Evolutionary conservation across 2,797 vertebrate species (phyloP).

Genomic region (Eupleurogrammus muticus): DNA sequence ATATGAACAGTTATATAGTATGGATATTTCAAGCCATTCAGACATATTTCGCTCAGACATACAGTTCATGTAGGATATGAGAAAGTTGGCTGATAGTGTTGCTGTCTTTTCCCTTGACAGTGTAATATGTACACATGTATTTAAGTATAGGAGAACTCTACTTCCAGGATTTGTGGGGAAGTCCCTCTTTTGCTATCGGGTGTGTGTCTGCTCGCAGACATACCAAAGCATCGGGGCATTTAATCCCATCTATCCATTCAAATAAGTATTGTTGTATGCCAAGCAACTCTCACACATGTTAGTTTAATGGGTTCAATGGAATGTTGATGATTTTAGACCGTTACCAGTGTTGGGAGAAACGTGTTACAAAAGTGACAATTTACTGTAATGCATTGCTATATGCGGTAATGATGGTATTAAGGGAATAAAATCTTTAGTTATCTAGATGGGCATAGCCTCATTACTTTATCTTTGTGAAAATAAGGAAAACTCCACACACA

Average conservation of each 20-base stretch:
- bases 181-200: slow-evolving; percentile 59
- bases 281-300: slow-evolving; percentile 48
- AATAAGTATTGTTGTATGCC: slow-evolving; percentile 55
- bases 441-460: too few species aligned
- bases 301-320: slow-evolving; percentile 46
- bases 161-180: slow-evolving; percentile 63
- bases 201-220: slow-evolving; percentile 58
- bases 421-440: too few species aligned
- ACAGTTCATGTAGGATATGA: not conserved
- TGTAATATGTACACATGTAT: slow-evolving; percentile 47
- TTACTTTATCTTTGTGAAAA: too few species aligned
- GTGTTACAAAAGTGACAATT: too few species aligned
- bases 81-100: slow-evolving; percentile 4
- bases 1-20: too few species aligned
- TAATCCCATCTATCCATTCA: slow-evolving; percentile 56
- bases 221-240: slow-evolving; percentile 68
- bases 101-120: slow-evolving; percentile 56
- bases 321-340: slow-evolving; percentile 35
- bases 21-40: slow-evolving; percentile 11
- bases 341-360: too few species aligned
- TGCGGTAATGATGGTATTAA: too few species aligned
- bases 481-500: too few species aligned
- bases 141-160: slow-evolving; percentile 49
- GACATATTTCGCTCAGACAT: slow-evolving; percentile 6
- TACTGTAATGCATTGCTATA: too few species aligned